Evolutionary conservation across 1,140 invertebrate species (phyloP), one percentile per base, ranked within the genome.

Genomic region (Triops cancriformis): DNA sequence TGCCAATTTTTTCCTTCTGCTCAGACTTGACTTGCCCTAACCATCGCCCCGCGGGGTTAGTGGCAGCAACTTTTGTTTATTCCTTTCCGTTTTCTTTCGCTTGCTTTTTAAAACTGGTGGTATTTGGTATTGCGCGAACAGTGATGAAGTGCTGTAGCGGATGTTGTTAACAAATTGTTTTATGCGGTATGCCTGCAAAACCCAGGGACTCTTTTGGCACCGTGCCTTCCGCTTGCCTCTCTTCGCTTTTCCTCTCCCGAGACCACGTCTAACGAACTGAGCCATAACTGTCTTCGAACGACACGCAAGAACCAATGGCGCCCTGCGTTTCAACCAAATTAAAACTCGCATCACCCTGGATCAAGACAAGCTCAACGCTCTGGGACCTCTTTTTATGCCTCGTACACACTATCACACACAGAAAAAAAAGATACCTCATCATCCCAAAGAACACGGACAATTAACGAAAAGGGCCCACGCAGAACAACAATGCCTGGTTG

Each of bases 101-200:
- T 37, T 37, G 31, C n/a, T n/a, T 64, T 18, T 64, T 64, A n/a
- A 64, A 64, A 64, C 23, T n/a, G 51, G 51, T 18, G 51, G 51
- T 64, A 64, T 64, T 64, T 64, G 51, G 51, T 64, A 64, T 64
- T 18, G 51, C 14, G 14, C 14, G 51, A 64, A 64, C 51, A 64
- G 51, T 64, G 51, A 64, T 18, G 51, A 64, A 64, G 51, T 64
- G 51, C 51, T 64, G 51, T 64, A 64, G 51, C 51, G 51, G 51
- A 64, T 64, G 51, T 64, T 64, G 51, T 64, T 64, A 64, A 64
- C 51, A 64, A 64, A 64, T 64, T 64, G 51, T 64, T 64, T 64
- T 64, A 64, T 64, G 51, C 51, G 51, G 51, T 64, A 64, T 64
- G 51, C 51, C 51, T n/a, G 51, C 51, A 23, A 64, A 10, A 10